Percentiles rank a stretch among this genome's conserved stretches.
Evolutionary conservation across 2,797 vertebrate species (phyloP).

Genomic region (Acropternis orthonyx): DNA sequence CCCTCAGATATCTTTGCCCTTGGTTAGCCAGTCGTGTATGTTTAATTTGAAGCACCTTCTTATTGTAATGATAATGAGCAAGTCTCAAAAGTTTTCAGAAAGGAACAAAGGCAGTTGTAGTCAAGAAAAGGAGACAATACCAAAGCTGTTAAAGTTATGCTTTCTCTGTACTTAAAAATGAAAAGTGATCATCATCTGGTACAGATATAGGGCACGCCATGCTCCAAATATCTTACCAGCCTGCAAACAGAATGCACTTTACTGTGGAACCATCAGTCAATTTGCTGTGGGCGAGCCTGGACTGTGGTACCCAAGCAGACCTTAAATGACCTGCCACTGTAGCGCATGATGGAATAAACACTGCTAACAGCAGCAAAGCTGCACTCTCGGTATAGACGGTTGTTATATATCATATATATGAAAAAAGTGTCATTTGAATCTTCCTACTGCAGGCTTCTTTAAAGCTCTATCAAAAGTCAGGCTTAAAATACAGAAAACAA

Average conservation of each 20-base stretch:
- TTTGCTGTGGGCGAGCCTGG: not conserved
- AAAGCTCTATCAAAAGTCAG: not conserved
- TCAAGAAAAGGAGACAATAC: not conserved
- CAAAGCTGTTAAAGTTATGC: not conserved
- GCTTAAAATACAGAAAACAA: not conserved
- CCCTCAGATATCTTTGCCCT: not conserved
- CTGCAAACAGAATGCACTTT: not conserved
- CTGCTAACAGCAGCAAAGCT: not conserved
- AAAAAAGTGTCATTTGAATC: not conserved
- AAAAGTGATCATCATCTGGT: not conserved
- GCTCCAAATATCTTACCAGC: not conserved
- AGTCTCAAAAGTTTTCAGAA: not conserved
- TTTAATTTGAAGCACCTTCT: slow-evolving; percentile 31
- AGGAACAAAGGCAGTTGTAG: not conserved
- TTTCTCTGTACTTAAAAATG: not conserved
- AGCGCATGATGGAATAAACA: not conserved
- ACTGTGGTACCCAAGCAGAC: not conserved
- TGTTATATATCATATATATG: not conserved
- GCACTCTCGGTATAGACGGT: not conserved
- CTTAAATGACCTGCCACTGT: not conserved
- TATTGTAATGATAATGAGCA: slow-evolving; percentile 3
- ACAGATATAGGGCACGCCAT: fast-evolving
- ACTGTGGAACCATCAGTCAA: not conserved
- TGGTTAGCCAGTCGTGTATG: not conserved
- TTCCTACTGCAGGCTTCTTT: not conserved